phyloP scores from a whole-genome alignment of 2,113 vertebrate species.

The Polypterus senegalus region DNA sequence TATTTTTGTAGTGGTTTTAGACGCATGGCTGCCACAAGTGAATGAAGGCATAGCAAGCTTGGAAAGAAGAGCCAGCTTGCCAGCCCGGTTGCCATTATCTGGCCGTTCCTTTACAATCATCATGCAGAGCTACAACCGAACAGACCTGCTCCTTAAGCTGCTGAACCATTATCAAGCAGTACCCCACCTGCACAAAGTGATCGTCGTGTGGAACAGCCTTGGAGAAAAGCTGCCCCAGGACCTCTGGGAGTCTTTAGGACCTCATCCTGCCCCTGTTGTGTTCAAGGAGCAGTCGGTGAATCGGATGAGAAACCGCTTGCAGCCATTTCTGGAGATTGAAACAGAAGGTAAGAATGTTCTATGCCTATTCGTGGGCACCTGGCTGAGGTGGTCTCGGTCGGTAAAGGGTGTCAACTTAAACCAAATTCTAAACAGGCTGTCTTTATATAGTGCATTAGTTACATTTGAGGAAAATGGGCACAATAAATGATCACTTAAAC shows the following conservation, averaged over 20 bases:
- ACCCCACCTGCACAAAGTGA: conserved; percentile 63
- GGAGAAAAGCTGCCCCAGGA: conserved; percentile 62
- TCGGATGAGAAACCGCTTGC: conserved; percentile 80
- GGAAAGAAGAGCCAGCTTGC: conserved; percentile 33
- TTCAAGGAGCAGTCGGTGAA: conserved; percentile 77
- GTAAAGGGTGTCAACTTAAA: too few relatives aligned
- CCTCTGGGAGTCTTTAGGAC: conserved; percentile 73
- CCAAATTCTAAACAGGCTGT: too few relatives aligned
- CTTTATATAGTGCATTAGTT: too few relatives aligned
- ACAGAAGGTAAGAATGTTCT: conserved; percentile 58
- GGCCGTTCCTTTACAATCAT: conserved; percentile 64
- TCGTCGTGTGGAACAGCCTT: conserved; percentile 89
- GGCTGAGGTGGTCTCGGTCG: too few relatives aligned
- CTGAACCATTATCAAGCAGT: conserved; percentile 88
- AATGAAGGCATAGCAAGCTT: conserved; percentile 48
- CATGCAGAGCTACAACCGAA: conserved; percentile 87
- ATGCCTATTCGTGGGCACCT: too few relatives aligned
- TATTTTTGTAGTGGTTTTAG: conserved; percentile 55
- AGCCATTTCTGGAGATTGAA: conserved; percentile 71
- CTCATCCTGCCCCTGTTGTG: conserved; percentile 74
- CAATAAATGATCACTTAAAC: too few relatives aligned
- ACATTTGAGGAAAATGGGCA: too few relatives aligned
- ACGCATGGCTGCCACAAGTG: conserved; percentile 50
- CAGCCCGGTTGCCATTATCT: conserved; percentile 33
- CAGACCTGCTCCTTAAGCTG: conserved; percentile 75